phyloP scores from a whole-genome alignment of 2,888 invertebrate species.

The Xylophagus ater region DNA sequence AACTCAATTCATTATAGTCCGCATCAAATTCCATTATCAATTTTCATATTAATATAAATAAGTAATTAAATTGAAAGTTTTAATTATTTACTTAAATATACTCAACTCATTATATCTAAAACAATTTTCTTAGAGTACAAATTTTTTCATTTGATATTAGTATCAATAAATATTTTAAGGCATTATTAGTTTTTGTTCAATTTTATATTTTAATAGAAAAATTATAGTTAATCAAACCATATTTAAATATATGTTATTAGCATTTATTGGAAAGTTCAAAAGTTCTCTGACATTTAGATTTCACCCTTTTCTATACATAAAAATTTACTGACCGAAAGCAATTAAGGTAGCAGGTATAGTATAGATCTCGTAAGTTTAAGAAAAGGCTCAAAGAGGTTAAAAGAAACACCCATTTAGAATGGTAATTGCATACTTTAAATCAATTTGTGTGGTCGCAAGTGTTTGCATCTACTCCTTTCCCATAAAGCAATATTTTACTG shows the following conservation, averaged over 20 bases:
- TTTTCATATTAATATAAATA: no score
- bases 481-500: conserved; percentile 6
- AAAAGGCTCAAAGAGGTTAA: conserved; percentile 12
- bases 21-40: no score
- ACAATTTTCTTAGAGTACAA: conserved; percentile 4
- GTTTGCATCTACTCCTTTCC: conserved; percentile 12
- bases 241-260: conserved; percentile 4
- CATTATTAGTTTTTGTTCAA: no score
- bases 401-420: conserved; percentile 11
- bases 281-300: conserved; percentile 2
- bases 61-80: no score
- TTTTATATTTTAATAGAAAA: no score
- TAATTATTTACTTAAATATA: conserved; percentile 2
- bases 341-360: no score
- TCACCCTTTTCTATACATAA: conserved; percentile 8
- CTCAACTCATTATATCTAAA: neutral
- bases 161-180: no score
- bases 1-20: no score
- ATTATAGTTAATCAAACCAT: conserved; percentile 4
- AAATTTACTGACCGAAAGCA: conserved; percentile 8
- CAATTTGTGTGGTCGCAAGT: conserved; percentile 13
- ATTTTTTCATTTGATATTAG: no score
- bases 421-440: conserved; percentile 13
- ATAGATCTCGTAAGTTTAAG: no score
- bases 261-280: conserved; percentile 3